Conservation (phyloP, 2,113 vertebrate genomes). For the Sporophila hypoxantha region DNA sequence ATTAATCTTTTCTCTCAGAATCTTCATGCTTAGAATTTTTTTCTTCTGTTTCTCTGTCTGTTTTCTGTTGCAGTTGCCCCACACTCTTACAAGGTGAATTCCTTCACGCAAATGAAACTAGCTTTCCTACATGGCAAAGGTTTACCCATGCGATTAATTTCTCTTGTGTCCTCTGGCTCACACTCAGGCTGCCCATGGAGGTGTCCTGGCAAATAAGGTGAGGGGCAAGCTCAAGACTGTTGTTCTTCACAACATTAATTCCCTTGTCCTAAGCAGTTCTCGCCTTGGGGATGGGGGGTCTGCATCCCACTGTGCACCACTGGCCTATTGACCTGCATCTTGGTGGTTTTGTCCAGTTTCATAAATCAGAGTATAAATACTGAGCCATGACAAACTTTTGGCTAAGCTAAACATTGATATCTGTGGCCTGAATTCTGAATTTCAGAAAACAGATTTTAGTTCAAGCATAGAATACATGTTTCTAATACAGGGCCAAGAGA, state of each 20-base stretch:
- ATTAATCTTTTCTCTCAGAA: background rate
- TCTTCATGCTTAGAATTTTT: slow-evolving; percentile 13
- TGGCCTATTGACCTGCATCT: background rate
- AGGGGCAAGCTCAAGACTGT: background rate
- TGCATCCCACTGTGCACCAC: background rate
- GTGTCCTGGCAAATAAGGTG: slow-evolving; percentile 27
- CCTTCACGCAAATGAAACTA: background rate
- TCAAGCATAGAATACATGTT: background rate
- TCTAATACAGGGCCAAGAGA: background rate
- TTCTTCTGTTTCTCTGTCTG: slow-evolving; percentile 22
- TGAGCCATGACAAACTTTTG: background rate
- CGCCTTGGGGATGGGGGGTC: no score
- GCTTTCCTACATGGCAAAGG: slow-evolving; percentile 11
- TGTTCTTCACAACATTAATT: background rate
- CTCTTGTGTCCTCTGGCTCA: background rate
- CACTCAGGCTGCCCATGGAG: background rate
- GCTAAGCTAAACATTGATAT: background rate
- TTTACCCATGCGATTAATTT: slow-evolving; percentile 16
- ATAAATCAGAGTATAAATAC: background rate
- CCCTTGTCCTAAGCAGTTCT: background rate
- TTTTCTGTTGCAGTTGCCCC: slow-evolving; percentile 9
- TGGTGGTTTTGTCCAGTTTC: background rate
- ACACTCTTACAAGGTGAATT: slow-evolving; percentile 23
- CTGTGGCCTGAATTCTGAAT: background rate
- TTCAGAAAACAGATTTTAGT: background rate